Conservation (phyloP, 2,797 vertebrate species). For the Falco biarmicus region DNA sequence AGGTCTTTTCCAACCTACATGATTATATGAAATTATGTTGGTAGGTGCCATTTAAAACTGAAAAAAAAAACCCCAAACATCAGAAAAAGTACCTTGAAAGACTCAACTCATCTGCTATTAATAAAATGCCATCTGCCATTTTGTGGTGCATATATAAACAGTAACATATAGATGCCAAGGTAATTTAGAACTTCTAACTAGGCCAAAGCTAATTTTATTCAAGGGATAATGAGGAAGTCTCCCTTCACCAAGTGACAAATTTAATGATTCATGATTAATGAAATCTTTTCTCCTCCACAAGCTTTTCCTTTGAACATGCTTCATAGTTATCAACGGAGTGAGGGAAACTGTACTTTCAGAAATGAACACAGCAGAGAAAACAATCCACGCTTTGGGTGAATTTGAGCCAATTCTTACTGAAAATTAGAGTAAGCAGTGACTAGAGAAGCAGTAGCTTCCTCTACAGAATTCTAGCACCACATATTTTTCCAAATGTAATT, state of each 20-base stretch:
- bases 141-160: conserved; percentile 73
- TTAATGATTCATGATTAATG: conserved; percentile 84
- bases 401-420: conserved; percentile 33
- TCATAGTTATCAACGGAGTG: conserved; percentile 59
- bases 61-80: conserved; percentile 43
- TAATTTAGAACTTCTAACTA: conserved; percentile 78
- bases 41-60: conserved; percentile 3
- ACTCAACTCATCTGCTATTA: conserved; percentile 75
- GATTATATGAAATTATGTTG: neutral
- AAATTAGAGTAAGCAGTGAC: neutral
- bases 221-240: conserved; percentile 81
- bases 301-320: conserved; percentile 61
- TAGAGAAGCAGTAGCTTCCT: conserved; percentile 25
- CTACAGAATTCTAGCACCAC: neutral
- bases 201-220: conserved; percentile 81
- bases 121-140: conserved; percentile 79
- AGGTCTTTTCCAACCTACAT: no score
- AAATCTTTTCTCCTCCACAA: conserved; percentile 73
- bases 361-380: conserved; percentile 54
- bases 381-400: conserved; percentile 45
- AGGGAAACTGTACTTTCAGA: conserved; percentile 65
- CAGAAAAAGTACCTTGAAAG: conserved; percentile 26
- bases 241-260: conserved; percentile 81
- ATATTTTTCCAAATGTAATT: neutral
- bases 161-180: conserved; percentile 78